Evolutionary conservation across 2,888 invertebrate genomes (phyloP), one percentile per base, ranked within the genome.

Genomic region (Dione vanillae): DNA sequence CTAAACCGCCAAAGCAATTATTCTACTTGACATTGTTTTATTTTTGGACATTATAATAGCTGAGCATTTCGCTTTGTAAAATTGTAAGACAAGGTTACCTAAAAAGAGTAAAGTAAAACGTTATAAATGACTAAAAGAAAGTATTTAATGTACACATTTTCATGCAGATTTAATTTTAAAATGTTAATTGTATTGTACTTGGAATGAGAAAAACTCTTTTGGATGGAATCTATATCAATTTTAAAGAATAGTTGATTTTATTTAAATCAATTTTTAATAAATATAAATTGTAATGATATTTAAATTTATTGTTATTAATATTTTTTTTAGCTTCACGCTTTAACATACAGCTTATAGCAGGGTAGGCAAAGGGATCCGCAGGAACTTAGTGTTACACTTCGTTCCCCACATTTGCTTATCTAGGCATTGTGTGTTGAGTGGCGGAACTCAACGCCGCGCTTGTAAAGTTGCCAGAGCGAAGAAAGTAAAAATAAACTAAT

Each of bases 21-120:
- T 45, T 43, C 40, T 12, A 61, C 20, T 61, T 61, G 54, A 61
- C 61, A n/a, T 61, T 45, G 35, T 27, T 45, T 43, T 45, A 59
- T n/a, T 35, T 61, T 61, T 35, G 27, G 61, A 61, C 45, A 2
- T 35, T 45, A n/a, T 61, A 37, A 45, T n/a, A 54, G 10, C 0
- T 16, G 37, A 40, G 56, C 37, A 16, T 16, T 10, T n/a, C 2
- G 12, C 37, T 40, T 56, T 56, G 16, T 56, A 16, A 19, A 37
- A n/a, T 16, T 54, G 35, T 54, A 16, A 56, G 37, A 16, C 56
- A 56, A 56, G 54, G 54, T 56, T 1, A 37, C 37, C 16, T 16
- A n/a, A 37, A 56, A 16, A 7, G 16, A n/a, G n/a, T n/a, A n/a
- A 16, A 37, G 56, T 56, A 40, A 56, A 56, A 56, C 11, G 16